Evolutionary conservation across 1,140 invertebrate genomes (phyloP), one percentile per base, ranked within the genome.

Genomic region (Eumeta japonica): DNA sequence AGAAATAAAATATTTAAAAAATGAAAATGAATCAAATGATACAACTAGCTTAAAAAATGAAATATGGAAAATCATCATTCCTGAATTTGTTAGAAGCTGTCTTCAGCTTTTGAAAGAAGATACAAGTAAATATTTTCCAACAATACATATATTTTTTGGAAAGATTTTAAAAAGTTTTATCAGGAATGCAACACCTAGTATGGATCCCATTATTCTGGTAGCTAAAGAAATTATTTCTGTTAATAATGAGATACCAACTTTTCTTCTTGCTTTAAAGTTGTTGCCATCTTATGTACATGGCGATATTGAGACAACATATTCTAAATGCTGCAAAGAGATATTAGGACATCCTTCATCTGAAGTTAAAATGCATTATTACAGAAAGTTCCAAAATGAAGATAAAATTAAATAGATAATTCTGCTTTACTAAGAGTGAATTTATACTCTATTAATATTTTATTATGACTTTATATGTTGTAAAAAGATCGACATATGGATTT

Each of bases 21-120:
- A 2, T n/a, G n/a, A n/a, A n/a, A n/a, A n/a, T 3, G 10, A 4
- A 15, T 14, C 3, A 24, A 10, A 11, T 15, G 15, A 10, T 12
- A 14, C 4, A 14, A 16, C 27, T 37, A 15, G 9, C n/a, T n/a
- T n/a, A n/a, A n/a, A n/a, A n/a, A 39, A 31, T 3, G 10, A 12
- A 16, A 9, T 39, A 3, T 39, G 11, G 11, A 15, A 18, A 9
- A 32, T 32, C 24, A 35, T 46, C 4, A 27, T 19, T 5, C 43
- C 41, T 2, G 18, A 40, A 16, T 50, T 60, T 14, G 46, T 43
- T 11, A 31, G 46, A 30, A 11, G 31, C n/a, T 45, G 44, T 39
- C 20, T 49, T 11, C 14, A 55, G 3, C 41, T 39, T 36, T 39
- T 63, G 16, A 53, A 51, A 33, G 36, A 48, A 32, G 56, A 63